Conservation (phyloP, 2,888 invertebrate genomes). For the Parthenolecanium corni region DNA sequence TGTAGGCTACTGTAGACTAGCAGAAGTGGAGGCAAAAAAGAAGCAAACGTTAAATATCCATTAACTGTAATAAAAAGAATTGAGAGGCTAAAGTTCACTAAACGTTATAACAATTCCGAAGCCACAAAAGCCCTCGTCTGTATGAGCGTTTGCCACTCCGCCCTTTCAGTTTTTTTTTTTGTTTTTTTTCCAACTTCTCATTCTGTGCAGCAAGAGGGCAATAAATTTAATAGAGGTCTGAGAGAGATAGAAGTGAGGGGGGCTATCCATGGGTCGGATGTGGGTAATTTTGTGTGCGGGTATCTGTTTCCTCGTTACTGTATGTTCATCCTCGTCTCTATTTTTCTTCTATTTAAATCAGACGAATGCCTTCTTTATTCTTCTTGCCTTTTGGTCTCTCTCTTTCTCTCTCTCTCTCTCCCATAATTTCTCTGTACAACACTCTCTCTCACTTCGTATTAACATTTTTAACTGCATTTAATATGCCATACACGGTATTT, state of each 20-base stretch:
- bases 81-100: conserved; percentile 28
- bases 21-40: neutral
- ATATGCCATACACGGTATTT: neutral
- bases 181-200: too few relatives aligned
- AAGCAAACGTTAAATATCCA: conserved; percentile 27
- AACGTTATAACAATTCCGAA: conserved; percentile 25
- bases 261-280: conserved; percentile 17
- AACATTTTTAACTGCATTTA: conserved; percentile 14
- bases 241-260: neutral
- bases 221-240: conserved; percentile 25
- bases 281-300: conserved; percentile 26
- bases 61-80: conserved; percentile 26
- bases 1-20: neutral
- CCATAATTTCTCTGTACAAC: too few relatives aligned
- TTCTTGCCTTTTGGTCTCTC: too few relatives aligned
- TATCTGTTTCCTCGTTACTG: conserved; percentile 26
- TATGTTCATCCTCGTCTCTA: conserved; percentile 10
- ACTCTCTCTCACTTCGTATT: neutral
- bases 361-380: neutral
- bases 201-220: conserved; percentile 16
- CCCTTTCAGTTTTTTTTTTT: neutral
- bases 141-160: neutral
- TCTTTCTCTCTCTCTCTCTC: too few relatives aligned
- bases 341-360: conserved; percentile 18
- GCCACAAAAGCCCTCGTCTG: conserved; percentile 2